These are phyloP conservation scores for Cynocephalus volans DNA, from an alignment of 2,113 vertebrate species.

Conservation along the genomic window DNA sequence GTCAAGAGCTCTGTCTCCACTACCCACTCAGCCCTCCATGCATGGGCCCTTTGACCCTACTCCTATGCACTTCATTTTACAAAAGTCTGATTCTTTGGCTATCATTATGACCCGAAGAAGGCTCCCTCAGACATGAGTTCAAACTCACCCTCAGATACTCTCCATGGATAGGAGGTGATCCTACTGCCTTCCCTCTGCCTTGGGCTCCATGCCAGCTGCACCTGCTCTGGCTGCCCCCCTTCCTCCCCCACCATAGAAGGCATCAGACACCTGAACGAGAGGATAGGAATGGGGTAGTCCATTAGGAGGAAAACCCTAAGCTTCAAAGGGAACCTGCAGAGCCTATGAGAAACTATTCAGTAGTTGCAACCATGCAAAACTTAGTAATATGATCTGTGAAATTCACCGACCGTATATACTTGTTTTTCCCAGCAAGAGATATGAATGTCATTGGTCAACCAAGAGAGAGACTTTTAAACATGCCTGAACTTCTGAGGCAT, in stretches of 20 bases:
- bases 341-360: background rate
- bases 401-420: background rate
- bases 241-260: background rate
- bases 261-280: background rate
- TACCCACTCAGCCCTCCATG: background rate
- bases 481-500: background rate
- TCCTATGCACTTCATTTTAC: background rate
- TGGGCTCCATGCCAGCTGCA: background rate
- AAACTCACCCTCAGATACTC: background rate
- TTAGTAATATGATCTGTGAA: background rate
- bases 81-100: background rate
- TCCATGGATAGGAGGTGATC: rapidly evolving
- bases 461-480: background rate
- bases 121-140: background rate
- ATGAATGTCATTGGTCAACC: background rate
- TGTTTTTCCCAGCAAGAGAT: background rate
- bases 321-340: background rate
- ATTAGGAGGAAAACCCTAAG: background rate
- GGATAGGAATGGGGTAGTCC: background rate
- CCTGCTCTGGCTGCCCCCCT: background rate
- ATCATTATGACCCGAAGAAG: background rate
- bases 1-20: background rate
- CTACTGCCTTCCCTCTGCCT: too few relatives aligned
- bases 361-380: background rate
- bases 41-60: too few relatives aligned